Conservation (phyloP, 2,113 vertebrate genomes). For the Semicossyphus pulcher region DNA sequence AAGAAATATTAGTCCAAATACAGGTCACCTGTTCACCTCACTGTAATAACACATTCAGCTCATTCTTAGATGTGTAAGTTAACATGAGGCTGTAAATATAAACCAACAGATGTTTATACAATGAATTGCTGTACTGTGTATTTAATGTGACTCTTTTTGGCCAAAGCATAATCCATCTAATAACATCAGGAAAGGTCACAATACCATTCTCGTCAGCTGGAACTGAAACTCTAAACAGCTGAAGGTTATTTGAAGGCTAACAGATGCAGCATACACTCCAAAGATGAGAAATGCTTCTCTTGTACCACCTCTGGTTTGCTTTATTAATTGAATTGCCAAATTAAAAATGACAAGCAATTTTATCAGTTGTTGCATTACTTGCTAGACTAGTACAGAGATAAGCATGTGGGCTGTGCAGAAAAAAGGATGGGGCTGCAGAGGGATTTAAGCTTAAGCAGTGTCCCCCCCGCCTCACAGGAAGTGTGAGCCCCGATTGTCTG, state of each 20-base stretch:
- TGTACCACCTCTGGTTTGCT: background rate
- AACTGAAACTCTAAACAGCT: background rate
- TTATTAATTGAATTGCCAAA: too few relatives aligned
- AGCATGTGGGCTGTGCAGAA: background rate
- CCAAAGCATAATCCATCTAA: background rate
- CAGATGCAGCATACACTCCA: too few relatives aligned
- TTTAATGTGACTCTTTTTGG: background rate
- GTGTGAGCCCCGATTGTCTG: slow-evolving; percentile 13
- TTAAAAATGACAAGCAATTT: background rate
- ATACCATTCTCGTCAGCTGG: background rate
- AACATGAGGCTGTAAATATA: too few relatives aligned
- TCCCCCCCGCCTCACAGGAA: slow-evolving; percentile 5
- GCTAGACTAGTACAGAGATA: background rate
- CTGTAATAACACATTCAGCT: too few relatives aligned
- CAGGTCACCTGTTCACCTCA: too few relatives aligned
- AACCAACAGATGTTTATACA: too few relatives aligned
- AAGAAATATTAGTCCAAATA: too few relatives aligned
- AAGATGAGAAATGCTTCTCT: background rate
- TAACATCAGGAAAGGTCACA: too few relatives aligned
- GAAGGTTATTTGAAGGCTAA: background rate
- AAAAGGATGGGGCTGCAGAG: background rate
- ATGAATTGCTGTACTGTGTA: too few relatives aligned
- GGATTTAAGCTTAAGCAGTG: slow-evolving; percentile 14
- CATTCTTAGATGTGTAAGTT: too few relatives aligned
- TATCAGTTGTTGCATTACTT: background rate